A percentile compares a stretch with the other conserved stretches of the same genome.
phyloP scores from a whole-genome alignment of 2,113 vertebrate genomes.

The Dicerorhinus sumatrensis region DNA sequence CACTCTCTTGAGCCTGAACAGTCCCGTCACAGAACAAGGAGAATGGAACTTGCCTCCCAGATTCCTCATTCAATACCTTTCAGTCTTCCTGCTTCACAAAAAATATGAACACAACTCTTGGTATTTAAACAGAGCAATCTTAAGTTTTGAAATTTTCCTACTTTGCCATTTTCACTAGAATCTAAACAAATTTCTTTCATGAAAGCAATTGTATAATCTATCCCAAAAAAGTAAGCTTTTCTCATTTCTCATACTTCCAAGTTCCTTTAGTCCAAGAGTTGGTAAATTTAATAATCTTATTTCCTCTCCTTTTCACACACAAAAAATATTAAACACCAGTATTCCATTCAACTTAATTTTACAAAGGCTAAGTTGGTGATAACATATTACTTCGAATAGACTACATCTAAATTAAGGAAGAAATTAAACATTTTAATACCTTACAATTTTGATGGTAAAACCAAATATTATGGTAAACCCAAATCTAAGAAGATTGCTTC shows the following conservation, averaged over 20 bases:
- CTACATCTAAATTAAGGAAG: not conserved
- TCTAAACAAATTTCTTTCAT: conserved; percentile 31
- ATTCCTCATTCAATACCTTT: not conserved
- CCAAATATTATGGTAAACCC: not conserved
- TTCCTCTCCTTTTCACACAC: not conserved
- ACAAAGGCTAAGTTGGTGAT: not conserved
- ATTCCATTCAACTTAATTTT: not conserved
- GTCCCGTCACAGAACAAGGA: not conserved
- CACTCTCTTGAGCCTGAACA: not conserved
- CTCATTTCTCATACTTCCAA: conserved; percentile 17
- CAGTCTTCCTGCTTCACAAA: not conserved
- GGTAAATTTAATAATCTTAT: not conserved
- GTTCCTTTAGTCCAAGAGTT: not conserved
- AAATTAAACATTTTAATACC: not conserved
- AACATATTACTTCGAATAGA: not conserved
- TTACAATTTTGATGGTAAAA: not conserved
- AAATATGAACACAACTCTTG: not conserved
- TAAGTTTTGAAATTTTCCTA: not conserved
- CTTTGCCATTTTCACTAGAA: not conserved
- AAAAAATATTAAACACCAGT: not conserved
- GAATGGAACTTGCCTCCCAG: not conserved
- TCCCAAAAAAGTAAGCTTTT: not conserved
- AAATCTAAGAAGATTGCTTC: not conserved
- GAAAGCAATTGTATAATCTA: not conserved
- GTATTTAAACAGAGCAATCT: not conserved